These are phyloP conservation scores for Pangasius sanitwongsei DNA, from an alignment of 2,797 vertebrate species.

Conservation along the genomic window DNA sequence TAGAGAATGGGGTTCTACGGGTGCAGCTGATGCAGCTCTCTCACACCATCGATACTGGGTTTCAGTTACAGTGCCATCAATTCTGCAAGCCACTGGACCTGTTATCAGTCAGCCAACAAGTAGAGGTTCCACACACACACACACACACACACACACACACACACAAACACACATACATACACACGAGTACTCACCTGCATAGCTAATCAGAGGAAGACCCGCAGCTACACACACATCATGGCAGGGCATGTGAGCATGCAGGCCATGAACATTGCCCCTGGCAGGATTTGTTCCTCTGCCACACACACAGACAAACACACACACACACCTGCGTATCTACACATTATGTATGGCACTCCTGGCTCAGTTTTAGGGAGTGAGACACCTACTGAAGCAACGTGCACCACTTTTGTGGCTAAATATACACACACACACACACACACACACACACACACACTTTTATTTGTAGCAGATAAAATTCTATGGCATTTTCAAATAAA, in stretches of 20 bases:
- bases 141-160: slow-evolving; percentile 7
- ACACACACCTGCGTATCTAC: background rate
- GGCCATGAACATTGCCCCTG: slow-evolving; percentile 9
- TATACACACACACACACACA: background rate
- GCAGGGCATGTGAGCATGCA: slow-evolving; percentile 30
- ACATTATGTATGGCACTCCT: slow-evolving; percentile 12
- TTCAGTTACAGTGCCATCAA: background rate
- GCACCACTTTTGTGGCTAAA: background rate
- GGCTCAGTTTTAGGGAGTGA: background rate
- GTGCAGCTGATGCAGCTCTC: background rate
- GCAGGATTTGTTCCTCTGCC: slow-evolving; percentile 22
- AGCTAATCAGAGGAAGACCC: background rate
- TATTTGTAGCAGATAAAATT: background rate
- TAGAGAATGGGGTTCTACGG: background rate
- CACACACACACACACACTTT: background rate
- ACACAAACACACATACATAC: background rate
- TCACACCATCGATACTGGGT: background rate
- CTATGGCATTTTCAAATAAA: background rate
- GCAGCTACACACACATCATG: slow-evolving; percentile 14
- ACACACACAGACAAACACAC: slow-evolving; percentile 24
- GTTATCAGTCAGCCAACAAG: background rate
- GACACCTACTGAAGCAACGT: background rate
- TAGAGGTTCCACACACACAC: background rate
- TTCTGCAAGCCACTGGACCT: background rate
- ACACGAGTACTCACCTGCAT: slow-evolving; percentile 17